These are phyloP conservation scores for Caenorhabditis uteleia DNA, from an alignment of 2,888 invertebrate genomes.

Conservation along the genomic window DNA sequence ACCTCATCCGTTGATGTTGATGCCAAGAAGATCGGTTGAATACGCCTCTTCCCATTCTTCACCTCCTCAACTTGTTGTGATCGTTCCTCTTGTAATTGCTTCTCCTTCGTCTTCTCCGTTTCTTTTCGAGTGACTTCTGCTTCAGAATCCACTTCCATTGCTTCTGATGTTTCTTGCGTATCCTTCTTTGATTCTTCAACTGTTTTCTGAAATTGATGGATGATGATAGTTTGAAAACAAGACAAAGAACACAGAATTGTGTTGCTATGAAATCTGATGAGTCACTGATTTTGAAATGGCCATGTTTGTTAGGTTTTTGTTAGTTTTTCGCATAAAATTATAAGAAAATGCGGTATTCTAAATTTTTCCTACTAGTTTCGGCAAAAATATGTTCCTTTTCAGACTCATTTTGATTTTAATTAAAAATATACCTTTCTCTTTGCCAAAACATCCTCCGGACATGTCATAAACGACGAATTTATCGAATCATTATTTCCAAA, in stretches of 20 bases:
- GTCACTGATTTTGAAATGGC: too few relatives aligned
- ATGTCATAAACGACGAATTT: constrained; percentile 17
- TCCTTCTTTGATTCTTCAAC: constrained; percentile 2
- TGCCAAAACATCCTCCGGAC: constrained; percentile 29
- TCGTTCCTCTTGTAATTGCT: constrained; percentile 39
- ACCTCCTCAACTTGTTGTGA: constrained; percentile 45
- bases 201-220: constrained; percentile 11
- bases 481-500: constrained; percentile 3
- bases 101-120: constrained; percentile 14
- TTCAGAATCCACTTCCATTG: not conserved
- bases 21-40: constrained; percentile 89
- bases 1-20: constrained; percentile 31
- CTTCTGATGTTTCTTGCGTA: not conserved
- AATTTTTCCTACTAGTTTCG: too few relatives aligned
- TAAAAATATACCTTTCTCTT: constrained; percentile 37
- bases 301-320: too few relatives aligned
- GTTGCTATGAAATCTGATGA: too few relatives aligned
- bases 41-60: constrained; percentile 87
- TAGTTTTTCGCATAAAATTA: too few relatives aligned
- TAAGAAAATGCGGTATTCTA: too few relatives aligned
- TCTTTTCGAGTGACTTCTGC: constrained; percentile 11
- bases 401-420: not conserved
- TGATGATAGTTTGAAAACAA: not conserved
- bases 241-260: too few relatives aligned
- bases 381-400: too few relatives aligned